Base-by-base conservation (phyloP, 2,888 invertebrate genomes). In the Cremastinae sp. region DNA sequence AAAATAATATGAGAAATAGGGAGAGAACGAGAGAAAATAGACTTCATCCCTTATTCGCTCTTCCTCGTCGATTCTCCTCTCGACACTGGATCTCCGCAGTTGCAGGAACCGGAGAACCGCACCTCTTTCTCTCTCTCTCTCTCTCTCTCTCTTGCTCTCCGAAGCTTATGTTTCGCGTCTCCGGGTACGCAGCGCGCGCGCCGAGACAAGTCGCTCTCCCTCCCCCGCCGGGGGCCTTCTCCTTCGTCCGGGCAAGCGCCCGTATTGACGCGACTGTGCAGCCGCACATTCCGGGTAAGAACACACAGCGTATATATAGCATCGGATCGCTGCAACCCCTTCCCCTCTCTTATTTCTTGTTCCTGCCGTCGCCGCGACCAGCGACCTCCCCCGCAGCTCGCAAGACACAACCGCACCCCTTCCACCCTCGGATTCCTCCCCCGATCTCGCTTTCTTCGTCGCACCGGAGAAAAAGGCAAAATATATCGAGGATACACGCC, bases 181-280 rank as follows among this genome's bases (percentile, higher is more conserved):
- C 51, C 47, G 72, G 62, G 56, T 65, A 78, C 68, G 61, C 54
- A 54, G 64, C 74, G 72, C 58, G 68, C 49, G 72, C 70, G 70
- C 56, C 59, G 69, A 59, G 75, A 61, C 59, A 78, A 70, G 69
- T 65, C 38, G 20, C 64, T 22, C 47, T 74, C 70, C 77, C 47
- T 34, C 77, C 62, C 54, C 68, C 59, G 61, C 53, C 43, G 64
- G 54, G 74, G 77, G 72, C 74, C 70, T 70, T 81, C 78, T 78
- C 75, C 78, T 73, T 66, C 72, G 82, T 80, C 82, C 84, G 82
- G 84, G 81, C 82, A 78, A 80, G 77, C n/a, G n/a, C 28, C 65
- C 82, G 86, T 87, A 87, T 86, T 86, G 88, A 88, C 85, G 86
- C 82, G 83, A 80, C 86, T 86, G 85, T 85, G 82, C 85, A 84